Percentiles rank a stretch among this genome's conserved stretches.
Conservation (phyloP, 2,888 invertebrate genomes). For the Blera fallax region DNA sequence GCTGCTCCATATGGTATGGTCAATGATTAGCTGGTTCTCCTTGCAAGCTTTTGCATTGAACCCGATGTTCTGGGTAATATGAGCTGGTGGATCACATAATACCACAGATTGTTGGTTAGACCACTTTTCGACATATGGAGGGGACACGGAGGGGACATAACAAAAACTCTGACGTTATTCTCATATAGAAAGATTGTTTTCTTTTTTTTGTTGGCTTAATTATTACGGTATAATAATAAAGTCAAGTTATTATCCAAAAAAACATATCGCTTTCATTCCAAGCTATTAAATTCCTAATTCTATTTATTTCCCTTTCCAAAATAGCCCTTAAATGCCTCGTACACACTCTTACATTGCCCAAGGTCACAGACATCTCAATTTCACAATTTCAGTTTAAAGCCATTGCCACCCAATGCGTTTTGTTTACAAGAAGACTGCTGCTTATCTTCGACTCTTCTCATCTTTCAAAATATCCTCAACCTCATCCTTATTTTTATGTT, state of each 20-base stretch:
- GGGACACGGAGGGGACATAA: too few relatives aligned
- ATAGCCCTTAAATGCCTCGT: neutral
- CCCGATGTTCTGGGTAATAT: too few relatives aligned
- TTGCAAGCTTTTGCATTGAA: too few relatives aligned
- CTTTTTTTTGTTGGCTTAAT: neutral
- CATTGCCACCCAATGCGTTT: neutral
- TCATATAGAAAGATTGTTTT: neutral
- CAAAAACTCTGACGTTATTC: neutral
- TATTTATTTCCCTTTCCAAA: constrained; percentile 1
- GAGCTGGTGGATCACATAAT: too few relatives aligned
- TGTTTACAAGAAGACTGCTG: neutral
- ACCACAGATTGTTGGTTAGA: too few relatives aligned
- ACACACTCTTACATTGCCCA: neutral
- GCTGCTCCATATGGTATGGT: too few relatives aligned
- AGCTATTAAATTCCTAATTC: constrained; percentile 11
- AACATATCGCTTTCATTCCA: neutral
- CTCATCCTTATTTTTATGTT: constrained; percentile 3
- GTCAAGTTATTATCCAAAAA: constrained; percentile 15
- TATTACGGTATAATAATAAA: constrained; percentile 2
- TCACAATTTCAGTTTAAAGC: neutral
- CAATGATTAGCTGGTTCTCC: too few relatives aligned
- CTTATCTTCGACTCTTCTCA: neutral
- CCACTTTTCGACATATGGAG: too few relatives aligned
- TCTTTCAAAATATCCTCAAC: neutral
- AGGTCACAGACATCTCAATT: constrained; percentile 12